Percentiles rank a stretch among this genome's conserved stretches.
Conservation (phyloP, 2,113 vertebrate species). For the Hemichromis elongatus region DNA sequence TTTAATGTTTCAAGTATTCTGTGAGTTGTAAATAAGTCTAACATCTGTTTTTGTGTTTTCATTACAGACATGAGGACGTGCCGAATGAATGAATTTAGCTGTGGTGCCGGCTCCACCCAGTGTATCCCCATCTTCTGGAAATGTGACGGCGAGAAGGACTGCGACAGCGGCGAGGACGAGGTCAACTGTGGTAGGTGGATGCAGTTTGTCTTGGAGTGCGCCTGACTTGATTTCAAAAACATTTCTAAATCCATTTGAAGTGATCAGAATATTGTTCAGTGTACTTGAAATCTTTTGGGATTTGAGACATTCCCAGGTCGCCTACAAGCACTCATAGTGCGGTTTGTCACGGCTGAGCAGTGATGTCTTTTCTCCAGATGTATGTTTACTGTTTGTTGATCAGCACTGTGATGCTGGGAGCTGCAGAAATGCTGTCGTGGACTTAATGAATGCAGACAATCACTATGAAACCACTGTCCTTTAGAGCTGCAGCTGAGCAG, state of each 20-base stretch:
- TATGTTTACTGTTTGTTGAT: background rate
- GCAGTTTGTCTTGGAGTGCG: background rate
- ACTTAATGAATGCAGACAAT: background rate
- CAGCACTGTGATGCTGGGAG: background rate
- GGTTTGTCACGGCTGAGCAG: background rate
- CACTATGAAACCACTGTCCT: background rate
- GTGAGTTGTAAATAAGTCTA: too few species aligned
- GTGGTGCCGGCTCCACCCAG: conserved; percentile 84
- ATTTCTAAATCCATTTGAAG: background rate
- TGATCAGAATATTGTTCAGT: background rate
- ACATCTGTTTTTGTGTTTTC: background rate
- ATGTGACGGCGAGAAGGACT: conserved; percentile 94
- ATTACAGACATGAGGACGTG: conserved; percentile 88
- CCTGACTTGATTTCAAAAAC: background rate
- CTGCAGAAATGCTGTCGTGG: background rate
- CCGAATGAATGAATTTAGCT: conserved; percentile 89
- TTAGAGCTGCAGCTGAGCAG: background rate
- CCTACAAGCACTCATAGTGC: background rate
- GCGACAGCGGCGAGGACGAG: conserved; percentile 92
- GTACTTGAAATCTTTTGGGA: background rate
- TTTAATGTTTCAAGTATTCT: too few species aligned
- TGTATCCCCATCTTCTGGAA: conserved; percentile 94
- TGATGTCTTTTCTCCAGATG: background rate
- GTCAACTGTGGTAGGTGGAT: conserved; percentile 86
- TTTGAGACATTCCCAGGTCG: background rate